Evolutionary conservation across 2,888 invertebrate genomes (phyloP).

Genomic region (Amorpha juglandis): DNA sequence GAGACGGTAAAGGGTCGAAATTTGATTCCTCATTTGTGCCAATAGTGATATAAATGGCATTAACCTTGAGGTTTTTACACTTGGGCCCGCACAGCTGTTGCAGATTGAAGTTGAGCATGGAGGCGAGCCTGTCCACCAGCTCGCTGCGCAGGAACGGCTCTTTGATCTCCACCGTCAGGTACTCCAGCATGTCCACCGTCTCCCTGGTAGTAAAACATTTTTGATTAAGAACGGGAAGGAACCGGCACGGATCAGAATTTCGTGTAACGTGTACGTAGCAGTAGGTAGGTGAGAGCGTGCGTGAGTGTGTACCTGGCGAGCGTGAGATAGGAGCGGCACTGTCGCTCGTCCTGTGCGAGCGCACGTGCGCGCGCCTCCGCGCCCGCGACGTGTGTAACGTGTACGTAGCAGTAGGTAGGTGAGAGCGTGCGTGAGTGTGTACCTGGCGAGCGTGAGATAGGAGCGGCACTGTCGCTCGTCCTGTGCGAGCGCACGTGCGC

Average conservation of each 20-base stretch:
- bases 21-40: too few relatives aligned
- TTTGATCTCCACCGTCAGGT: slow-evolving; percentile 96
- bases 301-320: slow-evolving; percentile 88
- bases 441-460: too few relatives aligned
- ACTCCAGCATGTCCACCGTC: slow-evolving; percentile 99
- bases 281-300: too few relatives aligned
- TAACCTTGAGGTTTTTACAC: slow-evolving; percentile 93
- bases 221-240: neutral
- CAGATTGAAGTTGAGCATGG: slow-evolving; percentile 99
- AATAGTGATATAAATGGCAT: neutral
- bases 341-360: slow-evolving; percentile 92
- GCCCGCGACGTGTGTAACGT: too few relatives aligned
- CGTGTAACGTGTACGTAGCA: slow-evolving; percentile 76
- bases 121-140: slow-evolving; percentile 96
- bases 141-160: slow-evolving; percentile 97
- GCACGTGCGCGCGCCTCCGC: slow-evolving; percentile 88
- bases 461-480: too few relatives aligned
- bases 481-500: too few relatives aligned
- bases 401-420: too few relatives aligned
- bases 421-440: too few relatives aligned
- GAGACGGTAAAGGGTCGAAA: too few relatives aligned
- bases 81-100: slow-evolving; percentile 98
- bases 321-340: slow-evolving; percentile 95
- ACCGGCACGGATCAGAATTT: too few relatives aligned
- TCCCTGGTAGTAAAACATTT: slow-evolving; percentile 82